phyloP scores from a whole-genome alignment of 2,113 vertebrate genomes.

The Microtus montanus region DNA sequence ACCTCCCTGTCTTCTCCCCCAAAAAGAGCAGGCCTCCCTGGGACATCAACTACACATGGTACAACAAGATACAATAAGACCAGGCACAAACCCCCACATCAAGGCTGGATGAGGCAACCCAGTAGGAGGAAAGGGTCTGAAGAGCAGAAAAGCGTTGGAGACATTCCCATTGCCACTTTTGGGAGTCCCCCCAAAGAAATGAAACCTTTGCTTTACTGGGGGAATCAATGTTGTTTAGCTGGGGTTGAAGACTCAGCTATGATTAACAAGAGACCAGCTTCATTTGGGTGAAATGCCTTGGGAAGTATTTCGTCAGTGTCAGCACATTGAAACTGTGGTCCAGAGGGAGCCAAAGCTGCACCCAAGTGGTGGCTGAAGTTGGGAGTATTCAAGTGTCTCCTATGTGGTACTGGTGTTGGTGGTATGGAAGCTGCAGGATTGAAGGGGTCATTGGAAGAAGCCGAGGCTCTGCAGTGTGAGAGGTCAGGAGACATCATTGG shows the following conservation, averaged over 20 bases:
- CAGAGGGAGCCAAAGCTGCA: neutral
- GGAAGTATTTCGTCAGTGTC: neutral
- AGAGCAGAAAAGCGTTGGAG: neutral
- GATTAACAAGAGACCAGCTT: neutral
- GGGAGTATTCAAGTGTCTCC: neutral
- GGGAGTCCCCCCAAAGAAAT: neutral
- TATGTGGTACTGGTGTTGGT: neutral
- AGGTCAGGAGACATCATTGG: neutral
- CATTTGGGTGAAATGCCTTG: neutral
- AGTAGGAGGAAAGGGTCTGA: neutral
- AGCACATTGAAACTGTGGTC: neutral
- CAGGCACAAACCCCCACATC: neutral
- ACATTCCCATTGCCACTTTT: neutral
- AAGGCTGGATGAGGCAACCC: neutral
- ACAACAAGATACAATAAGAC: neutral
- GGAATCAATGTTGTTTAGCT: neutral
- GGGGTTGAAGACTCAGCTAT: neutral
- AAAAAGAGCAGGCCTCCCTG: neutral
- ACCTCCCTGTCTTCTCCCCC: neutral
- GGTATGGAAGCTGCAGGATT: neutral
- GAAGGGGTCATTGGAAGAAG: neutral
- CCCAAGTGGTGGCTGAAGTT: neutral
- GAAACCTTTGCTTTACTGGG: neutral
- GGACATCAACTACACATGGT: neutral
- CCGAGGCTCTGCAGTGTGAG: neutral